These are phyloP conservation scores for Vanacampus margaritifer DNA, from an alignment of 2,113 vertebrate species.

Conservation along the genomic window DNA sequence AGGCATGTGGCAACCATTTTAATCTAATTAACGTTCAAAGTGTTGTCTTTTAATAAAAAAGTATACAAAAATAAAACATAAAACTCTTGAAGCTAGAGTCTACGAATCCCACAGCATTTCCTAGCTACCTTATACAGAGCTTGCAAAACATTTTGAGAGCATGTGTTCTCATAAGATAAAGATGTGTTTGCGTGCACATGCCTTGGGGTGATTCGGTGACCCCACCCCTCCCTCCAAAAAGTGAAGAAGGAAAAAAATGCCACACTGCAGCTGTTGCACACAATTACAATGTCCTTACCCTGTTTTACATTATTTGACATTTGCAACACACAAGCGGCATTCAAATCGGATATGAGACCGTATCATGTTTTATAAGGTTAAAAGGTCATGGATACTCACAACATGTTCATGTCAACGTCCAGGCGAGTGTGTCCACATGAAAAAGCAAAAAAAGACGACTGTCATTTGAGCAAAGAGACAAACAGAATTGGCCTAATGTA, in stretches of 20 bases:
- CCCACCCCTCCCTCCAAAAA: slow-evolving; percentile 49
- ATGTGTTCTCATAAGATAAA: slow-evolving; percentile 65
- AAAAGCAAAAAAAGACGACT: slow-evolving; percentile 4
- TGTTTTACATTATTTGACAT: neutral
- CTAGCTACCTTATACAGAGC: slow-evolving; percentile 3
- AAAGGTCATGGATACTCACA: slow-evolving; percentile 52
- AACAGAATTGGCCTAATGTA: neutral
- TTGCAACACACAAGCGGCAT: neutral
- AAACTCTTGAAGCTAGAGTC: slow-evolving; percentile 2
- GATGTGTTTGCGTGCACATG: slow-evolving; percentile 39
- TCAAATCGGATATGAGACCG: neutral
- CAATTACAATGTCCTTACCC: neutral
- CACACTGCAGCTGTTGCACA: neutral
- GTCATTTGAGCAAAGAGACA: slow-evolving; percentile 17
- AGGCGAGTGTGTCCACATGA: slow-evolving; percentile 12
- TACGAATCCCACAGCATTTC: slow-evolving; percentile 28
- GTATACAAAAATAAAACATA: neutral
- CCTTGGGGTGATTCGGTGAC: slow-evolving; percentile 23
- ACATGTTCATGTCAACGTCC: slow-evolving; percentile 16
- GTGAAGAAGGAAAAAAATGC: neutral
- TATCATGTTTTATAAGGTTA: neutral
- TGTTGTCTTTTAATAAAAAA: neutral
- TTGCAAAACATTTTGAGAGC: slow-evolving; percentile 26
- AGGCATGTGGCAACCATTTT: neutral
- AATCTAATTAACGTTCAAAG: neutral